Evolutionary conservation across 2,888 invertebrate species (phyloP).

Genomic region (Lycaena phlaeas): DNA sequence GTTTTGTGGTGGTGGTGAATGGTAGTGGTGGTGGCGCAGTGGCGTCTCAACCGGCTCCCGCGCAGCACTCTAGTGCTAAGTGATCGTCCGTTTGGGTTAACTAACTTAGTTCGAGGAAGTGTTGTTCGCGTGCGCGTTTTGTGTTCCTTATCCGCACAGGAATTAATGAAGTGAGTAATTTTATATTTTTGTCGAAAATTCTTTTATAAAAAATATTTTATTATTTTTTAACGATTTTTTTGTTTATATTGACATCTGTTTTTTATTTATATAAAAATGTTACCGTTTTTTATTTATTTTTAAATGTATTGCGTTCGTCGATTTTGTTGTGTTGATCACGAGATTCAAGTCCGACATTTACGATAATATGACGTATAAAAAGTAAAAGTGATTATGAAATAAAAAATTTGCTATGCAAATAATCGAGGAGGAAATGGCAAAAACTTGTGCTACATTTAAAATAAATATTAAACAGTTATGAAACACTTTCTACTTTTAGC

Average conservation of each 20-base stretch:
- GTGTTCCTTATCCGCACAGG: slow-evolving; percentile 1
- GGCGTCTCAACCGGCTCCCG: slow-evolving; percentile 45
- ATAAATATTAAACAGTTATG: background rate
- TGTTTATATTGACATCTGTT: too few relatives aligned
- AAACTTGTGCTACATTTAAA: background rate
- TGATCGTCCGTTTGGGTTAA: slow-evolving; percentile 19
- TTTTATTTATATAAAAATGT: too few relatives aligned
- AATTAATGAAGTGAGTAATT: slow-evolving; percentile 1
- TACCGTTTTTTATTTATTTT: too few relatives aligned
- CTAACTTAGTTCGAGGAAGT: slow-evolving; percentile 20
- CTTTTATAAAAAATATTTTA: too few relatives aligned
- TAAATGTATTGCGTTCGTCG: too few relatives aligned
- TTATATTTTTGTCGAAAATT: background rate
- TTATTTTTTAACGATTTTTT: too few relatives aligned
- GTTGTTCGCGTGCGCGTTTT: slow-evolving; percentile 18
- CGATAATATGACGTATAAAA: too few relatives aligned
- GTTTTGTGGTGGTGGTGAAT: slow-evolving; percentile 26
- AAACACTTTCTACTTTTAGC: slow-evolving; percentile 1
- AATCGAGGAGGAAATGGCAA: slow-evolving; percentile 1
- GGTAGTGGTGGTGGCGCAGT: slow-evolving; percentile 23
- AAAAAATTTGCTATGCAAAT: slow-evolving; percentile 2
- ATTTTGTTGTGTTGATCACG: background rate
- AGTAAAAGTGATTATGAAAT: slow-evolving; percentile 1
- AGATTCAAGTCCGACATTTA: too few relatives aligned
- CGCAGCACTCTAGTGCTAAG: slow-evolving; percentile 32